These are phyloP conservation scores for Hippocampus kuda DNA, from an alignment of 2,797 vertebrate species.

Conservation along the genomic window DNA sequence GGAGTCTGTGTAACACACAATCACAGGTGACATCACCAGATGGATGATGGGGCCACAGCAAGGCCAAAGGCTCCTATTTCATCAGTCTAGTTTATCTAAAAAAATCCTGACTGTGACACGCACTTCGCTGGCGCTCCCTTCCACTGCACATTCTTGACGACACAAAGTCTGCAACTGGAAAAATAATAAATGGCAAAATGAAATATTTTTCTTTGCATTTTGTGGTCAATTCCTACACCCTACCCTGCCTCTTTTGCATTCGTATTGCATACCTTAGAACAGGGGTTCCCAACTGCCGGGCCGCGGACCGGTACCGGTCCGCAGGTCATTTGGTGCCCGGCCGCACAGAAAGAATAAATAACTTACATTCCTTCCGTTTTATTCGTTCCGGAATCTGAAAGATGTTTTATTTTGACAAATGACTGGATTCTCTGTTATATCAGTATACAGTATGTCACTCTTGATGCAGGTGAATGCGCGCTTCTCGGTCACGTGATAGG, in stretches of 20 bases:
- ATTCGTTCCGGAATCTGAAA: too few species aligned
- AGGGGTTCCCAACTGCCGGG: too few species aligned
- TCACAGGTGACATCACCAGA: slow-evolving; percentile 52
- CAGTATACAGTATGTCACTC: too few species aligned
- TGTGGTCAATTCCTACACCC: slow-evolving; percentile 18
- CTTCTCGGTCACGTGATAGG: too few species aligned
- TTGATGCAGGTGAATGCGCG: too few species aligned
- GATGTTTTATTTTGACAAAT: too few species aligned
- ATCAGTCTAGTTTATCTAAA: slow-evolving; percentile 47
- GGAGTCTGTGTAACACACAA: slow-evolving; percentile 6
- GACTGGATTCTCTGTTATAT: too few species aligned
- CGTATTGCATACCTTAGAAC: slow-evolving; percentile 2
- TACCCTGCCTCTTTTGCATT: slow-evolving; percentile 4
- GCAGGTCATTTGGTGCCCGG: too few species aligned
- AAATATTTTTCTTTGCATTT: slow-evolving; percentile 56
- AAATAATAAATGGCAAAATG: slow-evolving; percentile 56
- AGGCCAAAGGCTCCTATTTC: slow-evolving; percentile 51
- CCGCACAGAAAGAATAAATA: too few species aligned
- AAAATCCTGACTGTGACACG: slow-evolving; percentile 26
- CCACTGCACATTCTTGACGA: slow-evolving; percentile 15
- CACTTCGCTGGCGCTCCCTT: slow-evolving; percentile 14
- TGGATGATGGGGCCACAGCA: slow-evolving; percentile 49
- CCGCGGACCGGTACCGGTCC: too few species aligned
- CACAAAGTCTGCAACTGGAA: slow-evolving; percentile 42
- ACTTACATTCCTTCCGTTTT: too few species aligned